A percentile compares a stretch with the other conserved stretches of the same genome.
phyloP scores from a whole-genome alignment of 2,113 vertebrate species.

The Anseranas semipalmata region DNA sequence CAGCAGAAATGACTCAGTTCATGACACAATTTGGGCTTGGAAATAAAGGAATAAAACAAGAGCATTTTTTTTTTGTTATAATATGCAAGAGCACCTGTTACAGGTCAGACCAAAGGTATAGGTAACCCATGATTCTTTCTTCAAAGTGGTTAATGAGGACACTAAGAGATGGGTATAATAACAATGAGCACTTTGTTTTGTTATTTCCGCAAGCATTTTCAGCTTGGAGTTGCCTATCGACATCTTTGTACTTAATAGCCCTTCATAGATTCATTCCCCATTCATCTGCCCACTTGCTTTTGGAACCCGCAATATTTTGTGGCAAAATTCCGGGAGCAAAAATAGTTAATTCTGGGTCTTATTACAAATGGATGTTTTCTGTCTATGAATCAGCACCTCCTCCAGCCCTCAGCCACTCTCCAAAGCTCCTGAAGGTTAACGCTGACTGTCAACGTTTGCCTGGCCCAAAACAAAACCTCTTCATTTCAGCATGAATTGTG shows the following conservation, averaged over 20 bases:
- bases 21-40: not conserved
- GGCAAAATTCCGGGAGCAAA: constrained; percentile 13
- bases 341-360: not conserved
- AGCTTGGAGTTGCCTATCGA: not conserved
- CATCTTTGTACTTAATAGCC: not conserved
- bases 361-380: not conserved
- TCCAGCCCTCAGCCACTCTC: not conserved
- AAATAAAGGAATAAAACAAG: not conserved
- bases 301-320: not conserved
- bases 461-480: constrained; percentile 12
- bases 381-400: not conserved
- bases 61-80: not conserved
- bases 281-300: not conserved
- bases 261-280: not conserved
- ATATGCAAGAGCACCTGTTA: not conserved
- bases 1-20: not conserved
- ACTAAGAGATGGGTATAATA: not conserved
- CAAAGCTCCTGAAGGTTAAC: not conserved
- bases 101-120: not conserved
- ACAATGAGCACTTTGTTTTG: not conserved
- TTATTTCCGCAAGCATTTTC: not conserved
- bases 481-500: not conserved
- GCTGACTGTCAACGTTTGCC: not conserved
- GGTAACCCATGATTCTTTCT: not conserved
- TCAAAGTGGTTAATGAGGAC: not conserved